These are phyloP conservation scores for Magallana angulata DNA, from an alignment of 1,140 invertebrate species.

Conservation along the genomic window DNA sequence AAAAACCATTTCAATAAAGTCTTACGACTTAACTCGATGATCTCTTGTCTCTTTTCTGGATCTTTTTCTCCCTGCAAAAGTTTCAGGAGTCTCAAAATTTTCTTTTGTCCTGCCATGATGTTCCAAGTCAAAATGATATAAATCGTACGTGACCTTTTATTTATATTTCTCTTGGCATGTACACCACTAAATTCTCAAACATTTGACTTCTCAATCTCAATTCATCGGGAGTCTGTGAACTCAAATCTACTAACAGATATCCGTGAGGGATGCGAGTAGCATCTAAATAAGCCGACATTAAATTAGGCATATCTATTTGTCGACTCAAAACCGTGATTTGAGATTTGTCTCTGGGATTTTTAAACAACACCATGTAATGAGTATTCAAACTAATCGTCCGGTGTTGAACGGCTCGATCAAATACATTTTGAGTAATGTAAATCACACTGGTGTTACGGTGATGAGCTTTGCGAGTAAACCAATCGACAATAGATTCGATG, in stretches of 20 bases:
- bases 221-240: background rate
- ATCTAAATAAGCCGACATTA: background rate
- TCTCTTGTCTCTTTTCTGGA: background rate
- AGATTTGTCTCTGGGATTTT: background rate
- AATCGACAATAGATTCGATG: background rate
- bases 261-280: background rate
- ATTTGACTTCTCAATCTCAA: background rate
- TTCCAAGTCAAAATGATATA: background rate
- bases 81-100: background rate
- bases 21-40: background rate
- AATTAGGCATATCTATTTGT: too few relatives aligned
- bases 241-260: background rate
- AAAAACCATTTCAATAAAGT: background rate
- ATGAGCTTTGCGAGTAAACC: background rate
- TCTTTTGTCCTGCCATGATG: background rate
- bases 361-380: background rate
- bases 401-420: background rate
- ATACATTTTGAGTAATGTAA: background rate
- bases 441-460: background rate
- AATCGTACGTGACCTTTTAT: background rate
- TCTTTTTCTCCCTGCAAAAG: background rate
- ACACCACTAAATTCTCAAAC: background rate
- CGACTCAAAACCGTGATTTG: background rate
- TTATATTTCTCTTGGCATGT: background rate
- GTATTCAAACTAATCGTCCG: background rate